Evolutionary conservation across 1,140 invertebrate species (phyloP).

Genomic region (Samia ricini): DNA sequence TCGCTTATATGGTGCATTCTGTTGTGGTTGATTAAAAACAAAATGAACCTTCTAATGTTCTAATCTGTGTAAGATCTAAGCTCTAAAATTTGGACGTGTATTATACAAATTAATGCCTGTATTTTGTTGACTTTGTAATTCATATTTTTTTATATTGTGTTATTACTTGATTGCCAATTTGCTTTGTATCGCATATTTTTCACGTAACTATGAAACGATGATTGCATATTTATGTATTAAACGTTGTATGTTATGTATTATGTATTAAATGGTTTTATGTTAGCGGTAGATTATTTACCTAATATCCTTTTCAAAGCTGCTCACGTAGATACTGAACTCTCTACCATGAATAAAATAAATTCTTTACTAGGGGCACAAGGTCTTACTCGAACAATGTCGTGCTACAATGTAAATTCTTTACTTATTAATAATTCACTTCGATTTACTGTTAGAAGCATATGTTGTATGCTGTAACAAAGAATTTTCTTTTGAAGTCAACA

Average conservation of each 20-base stretch:
- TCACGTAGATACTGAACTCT: background rate
- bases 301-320: background rate
- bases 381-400: conserved; percentile 28
- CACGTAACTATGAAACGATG: no score
- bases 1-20: no score
- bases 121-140: no score
- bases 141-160: no score
- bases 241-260: background rate
- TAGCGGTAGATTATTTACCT: background rate
- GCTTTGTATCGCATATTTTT: no score
- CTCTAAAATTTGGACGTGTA: no score
- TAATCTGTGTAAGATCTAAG: no score
- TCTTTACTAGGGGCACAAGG: conserved; percentile 14
- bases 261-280: background rate
- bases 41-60: no score
- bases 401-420: conserved; percentile 33
- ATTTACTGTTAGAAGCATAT: conserved; percentile 17
- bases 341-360: conserved; percentile 38
- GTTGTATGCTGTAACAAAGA: background rate
- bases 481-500: background rate
- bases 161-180: no score
- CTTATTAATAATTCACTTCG: conserved; percentile 29
- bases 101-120: no score
- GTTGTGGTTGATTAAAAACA: no score
- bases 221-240: no score